Conservation (phyloP, 2,888 invertebrate species). For the Dione juno region DNA sequence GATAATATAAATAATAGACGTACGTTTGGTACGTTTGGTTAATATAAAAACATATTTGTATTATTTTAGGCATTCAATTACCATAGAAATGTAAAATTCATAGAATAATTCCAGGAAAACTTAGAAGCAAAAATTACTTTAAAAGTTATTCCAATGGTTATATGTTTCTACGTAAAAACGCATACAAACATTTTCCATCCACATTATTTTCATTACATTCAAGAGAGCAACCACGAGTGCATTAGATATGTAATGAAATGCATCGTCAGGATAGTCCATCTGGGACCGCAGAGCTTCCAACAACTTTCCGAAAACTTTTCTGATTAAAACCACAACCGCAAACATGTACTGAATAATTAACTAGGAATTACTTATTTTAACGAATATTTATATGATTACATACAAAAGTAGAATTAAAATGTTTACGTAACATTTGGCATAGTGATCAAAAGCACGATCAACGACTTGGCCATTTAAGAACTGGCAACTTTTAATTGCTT, state of each 20-base stretch:
- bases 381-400: conserved; percentile 2
- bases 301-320: conserved; percentile 52
- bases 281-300: conserved; percentile 41
- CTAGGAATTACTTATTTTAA: conserved; percentile 37
- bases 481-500: background rate
- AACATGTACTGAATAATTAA: conserved; percentile 51
- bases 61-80: no score
- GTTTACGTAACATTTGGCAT: background rate
- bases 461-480: background rate
- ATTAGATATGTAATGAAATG: conserved; percentile 42
- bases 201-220: conserved; percentile 27
- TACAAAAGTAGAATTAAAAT: background rate
- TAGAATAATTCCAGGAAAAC: background rate
- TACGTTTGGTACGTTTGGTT: no score
- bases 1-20: no score
- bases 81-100: no score
- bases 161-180: background rate
- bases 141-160: background rate
- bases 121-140: background rate
- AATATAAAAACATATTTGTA: no score
- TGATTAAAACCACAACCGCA: conserved; percentile 52
- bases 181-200: background rate
- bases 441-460: background rate
- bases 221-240: conserved; percentile 25
- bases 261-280: conserved; percentile 43